Percentiles rank a stretch among this genome's conserved stretches.
Conservation (phyloP, 2,797 vertebrate species). For the Danio choprae region DNA sequence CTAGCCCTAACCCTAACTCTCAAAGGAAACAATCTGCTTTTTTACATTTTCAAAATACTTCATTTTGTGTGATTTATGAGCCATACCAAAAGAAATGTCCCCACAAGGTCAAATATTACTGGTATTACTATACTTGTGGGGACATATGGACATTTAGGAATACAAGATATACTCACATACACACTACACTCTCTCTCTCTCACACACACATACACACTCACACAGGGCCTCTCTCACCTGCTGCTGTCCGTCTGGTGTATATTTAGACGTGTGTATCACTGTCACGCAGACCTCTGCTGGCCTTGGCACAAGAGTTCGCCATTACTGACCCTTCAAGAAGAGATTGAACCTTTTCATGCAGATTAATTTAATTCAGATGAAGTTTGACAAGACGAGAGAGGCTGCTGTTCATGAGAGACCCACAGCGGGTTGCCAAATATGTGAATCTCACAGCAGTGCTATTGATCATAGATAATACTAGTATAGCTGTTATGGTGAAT, state of each 20-base stretch:
- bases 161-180: background rate
- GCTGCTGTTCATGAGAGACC: background rate
- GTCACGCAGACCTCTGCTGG: slow-evolving; percentile 84
- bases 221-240: slow-evolving; percentile 71
- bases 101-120: too few species aligned
- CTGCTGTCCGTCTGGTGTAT: slow-evolving; percentile 70
- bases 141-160: too few species aligned
- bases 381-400: slow-evolving; percentile 3
- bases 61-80: too few species aligned
- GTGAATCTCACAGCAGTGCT: background rate
- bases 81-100: too few species aligned
- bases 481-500: too few species aligned
- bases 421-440: background rate
- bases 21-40: too few species aligned
- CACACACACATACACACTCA: slow-evolving; percentile 23
- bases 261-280: slow-evolving; percentile 77
- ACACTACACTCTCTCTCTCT: background rate
- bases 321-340: slow-evolving; percentile 63
- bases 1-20: too few species aligned
- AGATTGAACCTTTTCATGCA: slow-evolving; percentile 29
- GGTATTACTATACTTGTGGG: too few species aligned
- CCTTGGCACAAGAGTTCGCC: slow-evolving; percentile 74
- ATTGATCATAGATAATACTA: background rate
- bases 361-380: slow-evolving; percentile 4
- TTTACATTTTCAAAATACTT: too few species aligned